Evolutionary conservation across 1,140 invertebrate species (phyloP), one percentile per base, ranked within the genome.

Genomic region (Drosophila oshimai): DNA sequence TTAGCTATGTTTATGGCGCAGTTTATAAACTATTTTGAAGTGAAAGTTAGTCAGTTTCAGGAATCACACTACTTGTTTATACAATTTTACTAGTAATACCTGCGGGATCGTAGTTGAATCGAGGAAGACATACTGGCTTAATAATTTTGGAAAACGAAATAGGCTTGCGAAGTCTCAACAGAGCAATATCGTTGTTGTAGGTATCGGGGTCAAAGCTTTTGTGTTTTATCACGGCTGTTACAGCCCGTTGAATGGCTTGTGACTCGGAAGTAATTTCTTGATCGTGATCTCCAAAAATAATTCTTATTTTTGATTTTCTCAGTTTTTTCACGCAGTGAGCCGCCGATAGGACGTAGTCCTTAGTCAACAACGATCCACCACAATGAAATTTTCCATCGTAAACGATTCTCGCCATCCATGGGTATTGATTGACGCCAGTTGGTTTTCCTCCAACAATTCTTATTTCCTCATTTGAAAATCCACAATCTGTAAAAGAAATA

Each of bases 331-430:
- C 93, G 83, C 94, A 95, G 91, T 95, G 94, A 17, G 94, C 94
- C 1, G 94, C 94, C 1, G 94, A 95, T 5, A 95, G 75, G 7
- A 95, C 93, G 80, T 94, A 95, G 53, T 94, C 92, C 78, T 95
- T 94, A 34, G 95, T 96, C 20, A 97, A 91, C 4, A 97, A 92
- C 12, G 96, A 96, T n/a, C 94, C 96, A n/a, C 96, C 96, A 74
- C 96, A 98, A 83, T 97, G 96, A 91, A 97, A 97, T 89, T 96
- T 95, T 0, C 95, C 95, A 89, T 97, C 95, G 86, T 97, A 97
- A 1, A 96, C 88, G 29, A 91, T 90, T 47, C 96, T 92, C 1
- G 95, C 96, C 75, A 97, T 93, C 96, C 96, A 98, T 5, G 97
- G 97, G 89, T 97, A 97, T 72, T 95, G 94, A 90, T 97, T 96